Evolutionary conservation across 2,113 vertebrate genomes (phyloP).

Genomic region (Peromyscus polionotus): DNA sequence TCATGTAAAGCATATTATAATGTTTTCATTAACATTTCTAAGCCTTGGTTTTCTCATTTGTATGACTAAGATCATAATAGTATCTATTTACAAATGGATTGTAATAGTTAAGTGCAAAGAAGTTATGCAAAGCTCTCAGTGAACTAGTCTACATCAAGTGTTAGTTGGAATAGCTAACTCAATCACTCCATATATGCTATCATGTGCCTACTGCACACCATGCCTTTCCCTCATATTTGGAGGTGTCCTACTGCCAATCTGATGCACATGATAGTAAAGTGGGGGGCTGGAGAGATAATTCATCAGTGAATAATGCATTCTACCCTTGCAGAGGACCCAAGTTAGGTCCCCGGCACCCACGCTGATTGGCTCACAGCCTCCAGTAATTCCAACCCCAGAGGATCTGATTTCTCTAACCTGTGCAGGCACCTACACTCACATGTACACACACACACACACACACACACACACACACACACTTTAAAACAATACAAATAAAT

Average conservation of each 20-base stretch:
- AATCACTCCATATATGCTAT: neutral
- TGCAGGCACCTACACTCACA: rapidly evolving
- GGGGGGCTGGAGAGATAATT: neutral
- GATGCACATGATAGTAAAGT: neutral
- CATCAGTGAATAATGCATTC: neutral
- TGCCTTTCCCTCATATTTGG: neutral
- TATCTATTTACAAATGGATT: neutral
- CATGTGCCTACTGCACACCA: rapidly evolving
- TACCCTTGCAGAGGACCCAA: neutral
- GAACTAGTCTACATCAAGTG: neutral
- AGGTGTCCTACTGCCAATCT: neutral
- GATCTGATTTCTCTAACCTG: neutral
- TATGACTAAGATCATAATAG: neutral
- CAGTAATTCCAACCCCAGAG: neutral
- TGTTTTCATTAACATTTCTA: neutral
- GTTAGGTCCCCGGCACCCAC: neutral
- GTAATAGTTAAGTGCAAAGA: neutral
- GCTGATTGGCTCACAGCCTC: neutral
- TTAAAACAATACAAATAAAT: neutral
- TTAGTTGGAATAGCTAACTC: neutral
- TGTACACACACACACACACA: neutral
- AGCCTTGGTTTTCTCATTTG: neutral
- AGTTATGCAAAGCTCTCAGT: neutral
- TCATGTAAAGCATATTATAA: neutral
- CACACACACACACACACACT: neutral